Base-by-base conservation (phyloP, 2,113 vertebrate genomes). In the Probosciger aterrimus region DNA sequence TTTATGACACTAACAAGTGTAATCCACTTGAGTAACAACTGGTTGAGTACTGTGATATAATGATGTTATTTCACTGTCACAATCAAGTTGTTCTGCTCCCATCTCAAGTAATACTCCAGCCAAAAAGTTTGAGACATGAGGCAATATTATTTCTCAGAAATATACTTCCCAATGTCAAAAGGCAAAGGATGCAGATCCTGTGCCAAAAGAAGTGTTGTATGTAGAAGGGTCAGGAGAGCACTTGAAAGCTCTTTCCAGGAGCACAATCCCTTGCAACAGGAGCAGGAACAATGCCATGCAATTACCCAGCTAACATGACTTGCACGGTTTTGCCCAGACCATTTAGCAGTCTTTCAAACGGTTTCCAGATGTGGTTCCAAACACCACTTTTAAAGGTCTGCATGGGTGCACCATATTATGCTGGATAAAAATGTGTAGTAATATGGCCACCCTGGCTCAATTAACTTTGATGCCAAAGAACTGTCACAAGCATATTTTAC, bases 381-480 rank as follows among this genome's bases (percentile, higher is more conserved):
- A 37, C 31, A 47, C 10, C 9, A 11, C 30, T 52, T 78, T 57
- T n/a, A 39, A 71, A 71, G 22, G 14, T 35, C 65, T 47, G 8
- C 47, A 49, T 3, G 18, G 1, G 0, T 24, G 15, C 28, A 44
- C 2, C 12, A 7, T 50, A 3, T 28, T 35, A 20, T 2, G 22
- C 7, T 13, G 37, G 23, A 35, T 50, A 35, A 46, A 76, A 46
- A 11, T 8, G 7, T 2, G 44, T 31, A 23, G 30, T 20, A 41
- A 27, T 12, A 41, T 3, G 9, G n/a, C 18, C 57, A 77, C 10
- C 18, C 7, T 18, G 11, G 44, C 20, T 60, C 55, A 18, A 30
- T 27, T 39, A 11, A 30, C 39, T 27, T 41, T 43, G 41, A 4
- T 2, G 43, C 6, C 44, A 37, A 46, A 41, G 49, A 69, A 31